Conservation (phyloP, 2,113 vertebrate genomes). For the Cavia porcellus region DNA sequence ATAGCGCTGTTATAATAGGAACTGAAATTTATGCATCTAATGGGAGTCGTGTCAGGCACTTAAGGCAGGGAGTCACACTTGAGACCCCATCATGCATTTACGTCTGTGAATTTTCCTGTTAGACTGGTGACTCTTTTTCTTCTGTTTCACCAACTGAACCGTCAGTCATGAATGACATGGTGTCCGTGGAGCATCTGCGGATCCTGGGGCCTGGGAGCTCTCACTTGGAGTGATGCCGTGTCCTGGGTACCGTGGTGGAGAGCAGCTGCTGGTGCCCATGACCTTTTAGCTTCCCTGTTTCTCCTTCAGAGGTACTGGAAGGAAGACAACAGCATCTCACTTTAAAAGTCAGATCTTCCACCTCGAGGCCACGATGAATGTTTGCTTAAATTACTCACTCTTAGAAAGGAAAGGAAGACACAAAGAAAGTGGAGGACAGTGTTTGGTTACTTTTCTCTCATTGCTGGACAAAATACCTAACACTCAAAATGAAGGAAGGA, state of each 20-base stretch:
- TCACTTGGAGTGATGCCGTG: slow-evolving; percentile 50
- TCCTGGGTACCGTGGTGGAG: not conserved
- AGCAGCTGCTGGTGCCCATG: rapidly evolving
- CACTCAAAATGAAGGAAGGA: too few relatives aligned
- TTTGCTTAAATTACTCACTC: not conserved
- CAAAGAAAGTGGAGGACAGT: not conserved
- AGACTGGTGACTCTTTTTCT: slow-evolving; percentile 70
- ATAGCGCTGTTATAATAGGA: slow-evolving; percentile 90
- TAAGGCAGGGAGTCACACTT: slow-evolving; percentile 89
- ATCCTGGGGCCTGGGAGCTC: slow-evolving; percentile 37
- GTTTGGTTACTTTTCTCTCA: too few relatives aligned
- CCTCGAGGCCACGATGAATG: not conserved
- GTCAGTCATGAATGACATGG: slow-evolving; percentile 33
- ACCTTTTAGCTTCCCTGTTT: not conserved
- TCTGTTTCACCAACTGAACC: slow-evolving; percentile 72
- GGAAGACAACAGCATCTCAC: not conserved
- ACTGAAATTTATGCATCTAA: slow-evolving; percentile 90
- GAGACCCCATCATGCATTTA: slow-evolving; percentile 86
- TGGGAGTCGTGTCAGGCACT: slow-evolving; percentile 89
- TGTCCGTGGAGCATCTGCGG: slow-evolving; percentile 49
- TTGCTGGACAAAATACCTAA: too few relatives aligned
- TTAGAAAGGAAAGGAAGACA: not conserved
- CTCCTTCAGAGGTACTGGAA: not conserved
- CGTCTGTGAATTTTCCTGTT: slow-evolving; percentile 85
- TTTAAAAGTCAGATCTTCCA: not conserved